Conservation (phyloP, 2,797 vertebrate species). For the Scleropages formosus region DNA sequence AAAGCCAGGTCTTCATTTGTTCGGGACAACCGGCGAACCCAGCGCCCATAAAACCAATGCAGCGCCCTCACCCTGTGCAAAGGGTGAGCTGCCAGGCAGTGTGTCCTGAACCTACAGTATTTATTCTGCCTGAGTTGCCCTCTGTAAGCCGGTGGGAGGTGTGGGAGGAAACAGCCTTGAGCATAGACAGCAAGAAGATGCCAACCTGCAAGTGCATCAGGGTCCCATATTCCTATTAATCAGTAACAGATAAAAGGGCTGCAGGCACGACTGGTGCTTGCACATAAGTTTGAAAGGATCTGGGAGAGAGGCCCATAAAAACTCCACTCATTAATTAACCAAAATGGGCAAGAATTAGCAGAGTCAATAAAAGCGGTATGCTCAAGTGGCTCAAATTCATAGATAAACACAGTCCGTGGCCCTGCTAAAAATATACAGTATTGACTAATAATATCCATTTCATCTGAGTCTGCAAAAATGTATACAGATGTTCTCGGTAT, state of each 20-base stretch:
- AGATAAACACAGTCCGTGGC: background rate
- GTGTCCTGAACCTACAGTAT: slow-evolving; percentile 3
- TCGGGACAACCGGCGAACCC: background rate
- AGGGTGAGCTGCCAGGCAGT: background rate
- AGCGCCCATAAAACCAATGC: background rate
- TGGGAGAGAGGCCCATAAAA: slow-evolving; percentile 34
- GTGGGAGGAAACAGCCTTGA: slow-evolving; percentile 26
- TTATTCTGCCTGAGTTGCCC: slow-evolving; percentile 18
- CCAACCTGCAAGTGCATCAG: slow-evolving; percentile 37
- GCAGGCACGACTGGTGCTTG: slow-evolving; percentile 19
- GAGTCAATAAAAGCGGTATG: background rate
- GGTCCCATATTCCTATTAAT: slow-evolving; percentile 38
- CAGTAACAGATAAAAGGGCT: slow-evolving; percentile 40
- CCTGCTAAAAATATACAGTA: background rate
- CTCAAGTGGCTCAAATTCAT: background rate
- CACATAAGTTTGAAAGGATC: slow-evolving; percentile 23
- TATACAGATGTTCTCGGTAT: no score
- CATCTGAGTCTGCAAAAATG: no score
- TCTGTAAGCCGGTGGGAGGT: slow-evolving; percentile 22
- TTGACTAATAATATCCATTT: background rate
- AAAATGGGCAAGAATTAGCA: background rate
- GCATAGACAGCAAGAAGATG: slow-evolving; percentile 41
- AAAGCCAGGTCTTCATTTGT: background rate
- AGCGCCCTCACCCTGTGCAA: background rate
- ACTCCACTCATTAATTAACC: slow-evolving; percentile 24